Evolutionary conservation across 30 jellyfish, hydroid and myxozoan genomes (phyloP).

Genomic region (Cassiopea xamachana): DNA sequence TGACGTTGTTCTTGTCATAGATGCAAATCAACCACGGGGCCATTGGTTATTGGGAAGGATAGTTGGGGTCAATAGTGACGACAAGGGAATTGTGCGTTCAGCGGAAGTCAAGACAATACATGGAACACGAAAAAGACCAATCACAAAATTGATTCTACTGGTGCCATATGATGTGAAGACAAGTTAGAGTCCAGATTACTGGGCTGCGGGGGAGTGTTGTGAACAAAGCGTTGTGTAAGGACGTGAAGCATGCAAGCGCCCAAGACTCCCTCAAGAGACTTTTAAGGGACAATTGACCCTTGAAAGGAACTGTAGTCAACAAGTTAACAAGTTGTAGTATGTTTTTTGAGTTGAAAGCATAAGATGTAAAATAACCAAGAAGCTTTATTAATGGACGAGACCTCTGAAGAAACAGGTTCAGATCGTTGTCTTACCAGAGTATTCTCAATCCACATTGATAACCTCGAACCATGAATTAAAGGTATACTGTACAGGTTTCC

Average conservation of each 20-base stretch:
- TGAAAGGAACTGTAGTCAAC: too few species aligned
- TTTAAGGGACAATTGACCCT: too few species aligned
- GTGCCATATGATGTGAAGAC: conserved; percentile 39
- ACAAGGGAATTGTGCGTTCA: conserved; percentile 40
- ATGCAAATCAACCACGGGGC: conserved; percentile 43
- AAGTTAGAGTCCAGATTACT: conserved; percentile 56
- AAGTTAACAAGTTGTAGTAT: too few species aligned
- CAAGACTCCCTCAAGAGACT: not conserved
- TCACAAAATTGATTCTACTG: conserved; percentile 23
- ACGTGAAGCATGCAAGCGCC: not conserved
- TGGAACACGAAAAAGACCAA: conserved; percentile 18
- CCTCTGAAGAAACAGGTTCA: too few species aligned
- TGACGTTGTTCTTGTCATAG: conserved; percentile 29
- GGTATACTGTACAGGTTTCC: too few species aligned
- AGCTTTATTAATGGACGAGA: too few species aligned
- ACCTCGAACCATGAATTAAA: too few species aligned
- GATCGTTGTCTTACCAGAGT: too few species aligned
- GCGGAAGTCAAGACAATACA: conserved; percentile 20
- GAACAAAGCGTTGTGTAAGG: not conserved
- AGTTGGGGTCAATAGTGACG: conserved; percentile 26
- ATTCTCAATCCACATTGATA: too few species aligned
- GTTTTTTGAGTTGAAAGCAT: too few species aligned
- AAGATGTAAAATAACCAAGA: too few species aligned
- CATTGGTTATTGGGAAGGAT: conserved; percentile 44
- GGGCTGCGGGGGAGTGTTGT: conserved; percentile 48